These are phyloP conservation scores for Steinernema carpocapsae DNA, from an alignment of 2,888 invertebrate genomes.

Conservation along the genomic window DNA sequence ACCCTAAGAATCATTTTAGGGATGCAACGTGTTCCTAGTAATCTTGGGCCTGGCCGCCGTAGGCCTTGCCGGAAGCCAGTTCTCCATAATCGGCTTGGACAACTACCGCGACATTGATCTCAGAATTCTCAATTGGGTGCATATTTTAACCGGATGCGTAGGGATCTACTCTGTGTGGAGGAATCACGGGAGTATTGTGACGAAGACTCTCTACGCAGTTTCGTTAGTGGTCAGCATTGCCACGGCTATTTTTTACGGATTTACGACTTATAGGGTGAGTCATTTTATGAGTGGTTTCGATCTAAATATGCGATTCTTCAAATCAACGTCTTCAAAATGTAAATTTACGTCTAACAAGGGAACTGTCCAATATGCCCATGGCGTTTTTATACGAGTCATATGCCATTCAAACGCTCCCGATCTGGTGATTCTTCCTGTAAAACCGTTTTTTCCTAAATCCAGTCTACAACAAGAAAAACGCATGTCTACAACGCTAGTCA, in stretches of 20 bases:
- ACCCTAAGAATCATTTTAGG: constrained; percentile 40
- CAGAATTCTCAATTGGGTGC: constrained; percentile 64
- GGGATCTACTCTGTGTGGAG: constrained; percentile 64
- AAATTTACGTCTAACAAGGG: too few species aligned
- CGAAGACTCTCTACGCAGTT: constrained; percentile 64
- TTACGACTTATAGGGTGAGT: constrained; percentile 64
- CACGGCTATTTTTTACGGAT: constrained; percentile 67
- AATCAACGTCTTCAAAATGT: constrained; percentile 26
- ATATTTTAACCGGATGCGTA: constrained; percentile 61
- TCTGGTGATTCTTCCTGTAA: too few species aligned
- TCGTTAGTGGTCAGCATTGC: constrained; percentile 61
- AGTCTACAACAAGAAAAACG: too few species aligned
- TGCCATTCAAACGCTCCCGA: too few species aligned
- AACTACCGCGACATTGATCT: constrained; percentile 67
- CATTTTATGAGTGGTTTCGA: constrained; percentile 4
- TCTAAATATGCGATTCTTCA: constrained; percentile 36
- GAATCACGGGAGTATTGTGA: constrained; percentile 68
- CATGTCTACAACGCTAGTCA: too few species aligned
- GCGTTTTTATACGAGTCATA: too few species aligned
- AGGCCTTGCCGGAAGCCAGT: constrained; percentile 65
- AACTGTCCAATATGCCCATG: too few species aligned
- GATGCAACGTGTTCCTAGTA: constrained; percentile 63
- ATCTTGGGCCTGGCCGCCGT: constrained; percentile 60
- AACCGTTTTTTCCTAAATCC: too few species aligned
- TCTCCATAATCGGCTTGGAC: constrained; percentile 63